Conservation (phyloP, 2,113 vertebrate species). For the Shinisaurus crocodilurus region DNA sequence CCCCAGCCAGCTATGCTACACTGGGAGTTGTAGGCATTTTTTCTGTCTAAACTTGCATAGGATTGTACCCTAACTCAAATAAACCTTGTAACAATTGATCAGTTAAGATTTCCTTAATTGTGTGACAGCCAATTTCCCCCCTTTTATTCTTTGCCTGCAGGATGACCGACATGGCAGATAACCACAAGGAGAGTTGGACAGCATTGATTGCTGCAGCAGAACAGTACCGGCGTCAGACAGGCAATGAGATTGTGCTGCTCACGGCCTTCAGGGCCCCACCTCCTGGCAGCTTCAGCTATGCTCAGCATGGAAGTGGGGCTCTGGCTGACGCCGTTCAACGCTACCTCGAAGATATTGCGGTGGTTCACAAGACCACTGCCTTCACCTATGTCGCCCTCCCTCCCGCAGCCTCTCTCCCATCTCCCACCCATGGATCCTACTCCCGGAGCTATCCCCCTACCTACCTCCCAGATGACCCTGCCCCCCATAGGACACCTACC, state of each 20-base stretch:
- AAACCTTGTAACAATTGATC: background rate
- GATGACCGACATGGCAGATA: constrained; percentile 85
- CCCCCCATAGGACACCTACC: constrained; percentile 23
- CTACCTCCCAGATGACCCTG: constrained; percentile 76
- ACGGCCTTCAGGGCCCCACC: constrained; percentile 83
- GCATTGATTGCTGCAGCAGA: constrained; percentile 86
- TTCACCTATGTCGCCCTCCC: constrained; percentile 74
- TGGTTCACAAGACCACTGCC: constrained; percentile 85
- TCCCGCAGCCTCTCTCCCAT: constrained; percentile 64
- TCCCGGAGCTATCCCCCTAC: constrained; percentile 86
- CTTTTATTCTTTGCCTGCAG: background rate
- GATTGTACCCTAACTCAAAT: too few relatives aligned
- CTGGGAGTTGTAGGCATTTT: too few relatives aligned
- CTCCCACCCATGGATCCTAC: constrained; percentile 67
- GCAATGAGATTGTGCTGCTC: constrained; percentile 88
- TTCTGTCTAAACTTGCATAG: too few relatives aligned
- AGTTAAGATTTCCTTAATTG: background rate
- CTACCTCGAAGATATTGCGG: constrained; percentile 90
- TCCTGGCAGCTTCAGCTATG: constrained; percentile 79
- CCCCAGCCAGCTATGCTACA: too few relatives aligned
- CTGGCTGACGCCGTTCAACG: constrained; percentile 84
- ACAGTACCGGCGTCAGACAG: constrained; percentile 85
- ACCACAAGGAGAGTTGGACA: constrained; percentile 90
- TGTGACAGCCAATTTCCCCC: background rate
- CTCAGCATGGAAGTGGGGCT: constrained; percentile 84